Base-by-base conservation (phyloP, 2,113 vertebrate genomes). In the Nipponia nippon region DNA sequence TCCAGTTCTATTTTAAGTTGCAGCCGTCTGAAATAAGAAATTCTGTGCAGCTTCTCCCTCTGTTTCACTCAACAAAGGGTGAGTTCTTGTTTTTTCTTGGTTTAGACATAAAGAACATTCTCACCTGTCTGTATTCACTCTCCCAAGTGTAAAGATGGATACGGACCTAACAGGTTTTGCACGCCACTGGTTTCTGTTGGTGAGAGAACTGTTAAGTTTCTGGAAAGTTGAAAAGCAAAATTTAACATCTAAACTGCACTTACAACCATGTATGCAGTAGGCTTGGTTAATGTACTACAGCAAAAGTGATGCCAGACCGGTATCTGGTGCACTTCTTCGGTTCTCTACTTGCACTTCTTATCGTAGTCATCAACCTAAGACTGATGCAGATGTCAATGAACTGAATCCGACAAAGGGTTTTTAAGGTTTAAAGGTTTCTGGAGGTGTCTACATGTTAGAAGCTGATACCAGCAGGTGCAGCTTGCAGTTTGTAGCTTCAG, bases 251-350 rank as follows among this genome's bases (percentile, higher is more conserved):
- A 16, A 81, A 56, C 78, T 55, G 42, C 26, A 36, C 7, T 53
- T 69, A 4, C 0, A 62, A 10, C 26, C 7, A 5, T 3, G 44
- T 12, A 10, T 30, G 46, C 25, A 52, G 56, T 7, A 52, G 70
- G 40, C 69, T 22, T 59, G 26, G 42, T 50, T 78, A 13, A 66
- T 44, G 52, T 13, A 23, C 20, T 67, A 13, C 20, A 59, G 62
- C n/a, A 46, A 1, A 55, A n/a, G n/a, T 7, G 56, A 19, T 47
- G 58, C n/a, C 25, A 50, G 42, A 29, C 46, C 61, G 61, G 5
- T 7, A 55, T 1, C 79, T 76, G 61, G 40, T n/a, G 11, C 13
- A 0, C 59, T 34, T 4, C 40, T 26, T 38, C 42, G 32, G 27
- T 61, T 55, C 23, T 27, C 38, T n/a, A 5, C 23, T n/a, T 44